Percentiles rank a stretch among this genome's conserved stretches.
Conservation (phyloP, 2,797 vertebrate genomes). For the Iguana delicatissima region DNA sequence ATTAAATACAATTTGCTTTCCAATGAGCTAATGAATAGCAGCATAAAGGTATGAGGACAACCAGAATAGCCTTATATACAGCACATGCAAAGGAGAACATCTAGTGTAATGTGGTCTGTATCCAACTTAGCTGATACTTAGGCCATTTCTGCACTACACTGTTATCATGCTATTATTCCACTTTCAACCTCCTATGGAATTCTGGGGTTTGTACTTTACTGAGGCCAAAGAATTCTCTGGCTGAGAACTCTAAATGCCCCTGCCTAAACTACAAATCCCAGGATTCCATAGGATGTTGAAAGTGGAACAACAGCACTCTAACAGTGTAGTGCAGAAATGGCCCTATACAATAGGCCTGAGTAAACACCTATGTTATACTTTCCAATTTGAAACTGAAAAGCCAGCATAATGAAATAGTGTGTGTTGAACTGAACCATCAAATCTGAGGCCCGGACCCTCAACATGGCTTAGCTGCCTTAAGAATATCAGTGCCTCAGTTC, state of each 20-base stretch:
- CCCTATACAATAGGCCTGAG: background rate
- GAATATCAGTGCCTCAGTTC: background rate
- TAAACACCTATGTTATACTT: too few species aligned
- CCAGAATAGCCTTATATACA: background rate
- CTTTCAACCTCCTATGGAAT: too few species aligned
- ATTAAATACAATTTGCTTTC: background rate
- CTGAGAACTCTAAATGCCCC: too few species aligned
- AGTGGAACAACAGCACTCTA: too few species aligned
- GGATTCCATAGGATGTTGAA: too few species aligned
- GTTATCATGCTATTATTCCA: too few species aligned
- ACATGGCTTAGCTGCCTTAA: background rate
- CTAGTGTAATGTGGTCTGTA: background rate
- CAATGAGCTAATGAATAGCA: too few species aligned
- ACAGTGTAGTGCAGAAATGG: too few species aligned
- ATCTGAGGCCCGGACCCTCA: background rate
- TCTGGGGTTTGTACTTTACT: too few species aligned
- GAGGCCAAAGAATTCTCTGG: too few species aligned
- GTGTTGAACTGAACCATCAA: background rate
- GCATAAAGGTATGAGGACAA: background rate
- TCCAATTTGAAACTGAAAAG: background rate
- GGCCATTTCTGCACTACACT: too few species aligned
- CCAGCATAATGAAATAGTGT: background rate
- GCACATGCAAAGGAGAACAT: background rate
- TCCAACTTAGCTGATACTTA: background rate
- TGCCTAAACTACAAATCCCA: too few species aligned